Percentiles rank a stretch among this genome's conserved stretches.
phyloP scores from a whole-genome alignment of 1,140 invertebrate genomes.

The Protaetia brevitarsis region DNA sequence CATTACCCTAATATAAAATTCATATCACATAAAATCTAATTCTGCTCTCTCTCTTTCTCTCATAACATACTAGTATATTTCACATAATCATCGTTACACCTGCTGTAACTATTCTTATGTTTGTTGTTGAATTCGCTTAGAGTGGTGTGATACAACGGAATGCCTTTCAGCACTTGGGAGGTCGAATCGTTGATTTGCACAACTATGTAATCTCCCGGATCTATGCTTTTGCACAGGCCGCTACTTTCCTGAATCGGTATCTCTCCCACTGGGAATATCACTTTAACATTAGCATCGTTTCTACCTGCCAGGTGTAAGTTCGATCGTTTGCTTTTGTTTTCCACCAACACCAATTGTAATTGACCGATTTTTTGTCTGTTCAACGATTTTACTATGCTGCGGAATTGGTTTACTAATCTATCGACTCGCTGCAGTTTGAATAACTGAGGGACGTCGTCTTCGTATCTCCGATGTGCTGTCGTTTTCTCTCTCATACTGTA shows the following conservation, averaged over 20 bases:
- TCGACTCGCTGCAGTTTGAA: conserved; percentile 70
- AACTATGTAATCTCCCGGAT: conserved; percentile 77
- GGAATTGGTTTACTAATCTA: conserved; percentile 64
- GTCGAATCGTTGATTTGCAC: conserved; percentile 67
- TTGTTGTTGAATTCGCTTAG: conserved; percentile 46
- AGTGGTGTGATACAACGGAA: conserved; percentile 66
- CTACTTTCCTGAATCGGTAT: conserved; percentile 35
- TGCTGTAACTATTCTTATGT: background rate
- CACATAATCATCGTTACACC: conserved; percentile 5
- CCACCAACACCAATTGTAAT: conserved; percentile 77
- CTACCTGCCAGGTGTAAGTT: conserved; percentile 64
- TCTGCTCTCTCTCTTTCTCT: background rate
- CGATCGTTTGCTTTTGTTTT: conserved; percentile 71
- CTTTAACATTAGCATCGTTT: conserved; percentile 83
- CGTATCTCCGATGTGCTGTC: conserved; percentile 74
- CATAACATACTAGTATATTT: conserved; percentile 17
- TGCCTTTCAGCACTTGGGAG: conserved; percentile 70
- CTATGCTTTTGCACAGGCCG: conserved; percentile 40
- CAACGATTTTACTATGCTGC: conserved; percentile 59
- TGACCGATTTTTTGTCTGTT: conserved; percentile 68
- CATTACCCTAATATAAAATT: background rate
- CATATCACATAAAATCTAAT: background rate
- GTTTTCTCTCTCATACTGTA: conserved; percentile 98
- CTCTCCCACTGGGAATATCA: conserved; percentile 60
- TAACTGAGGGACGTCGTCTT: conserved; percentile 76